phyloP scores from a whole-genome alignment of 2,797 vertebrate genomes.

The Naso thynnoides region DNA sequence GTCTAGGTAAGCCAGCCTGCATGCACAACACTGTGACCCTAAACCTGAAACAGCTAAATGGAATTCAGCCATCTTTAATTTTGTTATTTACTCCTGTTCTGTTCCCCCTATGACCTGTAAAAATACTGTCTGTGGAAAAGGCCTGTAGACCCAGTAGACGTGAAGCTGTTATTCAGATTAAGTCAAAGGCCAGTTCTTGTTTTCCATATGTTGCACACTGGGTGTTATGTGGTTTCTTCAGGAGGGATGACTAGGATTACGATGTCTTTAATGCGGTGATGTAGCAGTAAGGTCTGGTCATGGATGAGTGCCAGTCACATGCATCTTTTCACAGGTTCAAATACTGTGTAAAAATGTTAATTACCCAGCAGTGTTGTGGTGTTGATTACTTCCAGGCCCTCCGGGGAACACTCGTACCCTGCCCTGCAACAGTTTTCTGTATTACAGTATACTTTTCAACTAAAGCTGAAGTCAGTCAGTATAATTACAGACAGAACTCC shows the following conservation, averaged over 20 bases:
- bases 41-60: conserved; percentile 3
- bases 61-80: conserved; percentile 3
- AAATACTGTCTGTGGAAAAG: not conserved
- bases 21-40: not conserved
- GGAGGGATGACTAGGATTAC: conserved; percentile 7
- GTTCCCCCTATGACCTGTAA: not conserved
- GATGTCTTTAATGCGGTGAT: conserved; percentile 35
- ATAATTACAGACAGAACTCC: conserved; percentile 44
- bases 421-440: conserved; percentile 5
- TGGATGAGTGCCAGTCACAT: conserved; percentile 49
- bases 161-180: conserved; percentile 7
- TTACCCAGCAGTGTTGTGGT: conserved; percentile 40
- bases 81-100: not conserved
- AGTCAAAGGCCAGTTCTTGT: conserved; percentile 7
- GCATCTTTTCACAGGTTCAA: conserved; percentile 34
- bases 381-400: conserved; percentile 57
- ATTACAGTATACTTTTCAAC: conserved; percentile 33
- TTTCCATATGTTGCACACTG: conserved; percentile 26
- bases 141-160: not conserved
- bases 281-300: conserved; percentile 50
- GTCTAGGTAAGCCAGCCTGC: not conserved
- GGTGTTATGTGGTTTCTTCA: conserved; percentile 28
- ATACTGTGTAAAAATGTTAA: conserved; percentile 48
- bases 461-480: conserved; percentile 52
- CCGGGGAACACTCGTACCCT: conserved; percentile 12